These are phyloP conservation scores for Eriosoma lanigerum DNA, from an alignment of 1,140 invertebrate species.

Conservation along the genomic window DNA sequence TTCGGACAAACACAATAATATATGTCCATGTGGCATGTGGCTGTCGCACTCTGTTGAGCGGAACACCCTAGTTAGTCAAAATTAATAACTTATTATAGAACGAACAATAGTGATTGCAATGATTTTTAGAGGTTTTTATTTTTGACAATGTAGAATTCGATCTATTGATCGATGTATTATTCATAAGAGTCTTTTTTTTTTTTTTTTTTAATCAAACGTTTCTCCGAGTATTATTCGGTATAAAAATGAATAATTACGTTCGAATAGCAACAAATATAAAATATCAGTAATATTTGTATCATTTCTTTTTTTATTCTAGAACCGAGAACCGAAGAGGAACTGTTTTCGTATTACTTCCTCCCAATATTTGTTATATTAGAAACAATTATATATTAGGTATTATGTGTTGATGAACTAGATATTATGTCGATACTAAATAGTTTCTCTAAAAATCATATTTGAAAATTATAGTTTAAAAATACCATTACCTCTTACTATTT, in stretches of 20 bases:
- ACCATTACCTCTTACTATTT: too few species aligned
- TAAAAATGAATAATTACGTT: background rate
- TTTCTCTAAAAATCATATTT: too few species aligned
- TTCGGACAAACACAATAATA: background rate
- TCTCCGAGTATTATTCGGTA: background rate
- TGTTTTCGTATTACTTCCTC: too few species aligned
- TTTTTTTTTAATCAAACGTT: too few species aligned
- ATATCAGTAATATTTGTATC: background rate
- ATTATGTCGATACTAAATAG: too few species aligned
- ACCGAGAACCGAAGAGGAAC: too few species aligned
- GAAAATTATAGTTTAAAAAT: too few species aligned
- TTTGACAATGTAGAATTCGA: background rate
- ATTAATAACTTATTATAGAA: background rate
- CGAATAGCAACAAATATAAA: background rate
- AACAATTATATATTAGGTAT: too few species aligned
- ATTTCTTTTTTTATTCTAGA: background rate
- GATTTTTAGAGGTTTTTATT: background rate
- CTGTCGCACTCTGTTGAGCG: slow-evolving; percentile 34
- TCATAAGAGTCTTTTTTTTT: too few species aligned
- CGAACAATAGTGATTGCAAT: background rate
- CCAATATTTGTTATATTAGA: too few species aligned
- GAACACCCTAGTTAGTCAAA: slow-evolving; percentile 19
- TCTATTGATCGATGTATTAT: too few species aligned
- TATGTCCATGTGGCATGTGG: slow-evolving; percentile 4
- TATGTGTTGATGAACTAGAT: too few species aligned